Evolutionary conservation across 1,140 invertebrate species (phyloP).

Genomic region (Rhynchophorus ferrugineus): DNA sequence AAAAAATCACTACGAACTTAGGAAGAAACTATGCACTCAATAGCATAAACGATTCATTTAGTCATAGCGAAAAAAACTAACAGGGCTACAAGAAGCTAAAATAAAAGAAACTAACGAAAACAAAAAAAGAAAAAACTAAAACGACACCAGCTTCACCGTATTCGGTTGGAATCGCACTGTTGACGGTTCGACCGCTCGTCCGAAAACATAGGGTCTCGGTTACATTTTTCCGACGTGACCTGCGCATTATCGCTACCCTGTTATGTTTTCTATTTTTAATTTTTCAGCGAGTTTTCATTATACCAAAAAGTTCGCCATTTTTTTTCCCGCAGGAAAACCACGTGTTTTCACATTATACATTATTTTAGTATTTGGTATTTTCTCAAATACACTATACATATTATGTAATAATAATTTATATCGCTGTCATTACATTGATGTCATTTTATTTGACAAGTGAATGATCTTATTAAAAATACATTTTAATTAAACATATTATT

Average conservation of each 20-base stretch:
- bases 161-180: slow-evolving; percentile 22
- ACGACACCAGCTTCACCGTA: slow-evolving; percentile 14
- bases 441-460: too few species aligned
- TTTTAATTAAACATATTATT: too few species aligned
- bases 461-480: too few species aligned
- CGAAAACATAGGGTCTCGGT: slow-evolving; percentile 8
- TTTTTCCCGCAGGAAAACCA: neutral
- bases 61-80: slow-evolving; percentile 5
- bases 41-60: slow-evolving; percentile 5
- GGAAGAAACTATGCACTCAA: slow-evolving; percentile 3
- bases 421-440: too few species aligned
- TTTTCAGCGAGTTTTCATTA: slow-evolving; percentile 4
- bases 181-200: slow-evolving; percentile 3
- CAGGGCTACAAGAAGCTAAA: slow-evolving; percentile 19
- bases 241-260: slow-evolving; percentile 8
- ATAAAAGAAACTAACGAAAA: slow-evolving; percentile 23
- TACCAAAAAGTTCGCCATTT: neutral
- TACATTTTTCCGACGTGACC: slow-evolving; percentile 5
- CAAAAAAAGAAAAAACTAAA: slow-evolving; percentile 25
- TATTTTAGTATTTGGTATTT: too few species aligned
- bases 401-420: too few species aligned
- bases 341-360: neutral
- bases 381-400: too few species aligned
- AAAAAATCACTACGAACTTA: slow-evolving; percentile 12
- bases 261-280: slow-evolving; percentile 9